Base-by-base conservation (phyloP, 1,140 invertebrate species). In the Coenobita brevimanus region DNA sequence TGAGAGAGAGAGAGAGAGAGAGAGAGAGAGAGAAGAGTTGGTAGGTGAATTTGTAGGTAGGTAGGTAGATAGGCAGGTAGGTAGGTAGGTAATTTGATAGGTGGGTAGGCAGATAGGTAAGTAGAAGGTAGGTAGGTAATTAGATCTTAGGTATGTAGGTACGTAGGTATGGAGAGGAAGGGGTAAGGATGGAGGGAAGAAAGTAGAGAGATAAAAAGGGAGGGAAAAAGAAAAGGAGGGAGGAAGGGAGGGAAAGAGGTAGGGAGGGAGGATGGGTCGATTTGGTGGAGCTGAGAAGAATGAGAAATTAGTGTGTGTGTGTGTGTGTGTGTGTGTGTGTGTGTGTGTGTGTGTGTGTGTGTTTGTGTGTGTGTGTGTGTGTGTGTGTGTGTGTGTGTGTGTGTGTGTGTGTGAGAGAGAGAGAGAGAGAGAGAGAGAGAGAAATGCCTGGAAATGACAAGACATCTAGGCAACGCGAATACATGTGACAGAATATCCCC, bases 261-360 rank as follows among this genome's bases (percentile, higher is more conserved):
- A 71, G 67, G 41, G 67, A 71, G 67, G 41, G 67, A 71, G 67
- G 54, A 57, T 13, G 41, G n/a, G 41, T 71, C 67, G 67, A 17
- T 33, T 1, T 71, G 67, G 33, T 38, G 41, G 1, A 27, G 33
- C 33, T 15, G 67, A 71, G 36, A 71, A 24, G 15, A 21, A n/a
- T 21, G 21, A n/a, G n/a, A n/a, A n/a, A n/a, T n/a, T n/a, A n/a
- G n/a, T n/a, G n/a, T n/a, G n/a, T n/a, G n/a, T n/a, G 36, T 78
- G 41, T 69, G 67, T 78, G 41, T 78, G 0, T 43, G 43, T 78
- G 38, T 78, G 43, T 43, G n/a, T 78, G 43, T 41, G 21, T 27
- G n/a, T 41, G 6, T 27, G n/a, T 2, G 46, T 21, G 24, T 4
- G n/a, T n/a, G n/a, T n/a, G n/a, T n/a, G n/a, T n/a, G n/a, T n/a